A percentile compares a stretch with the other conserved stretches of the same genome.
Conservation (phyloP, 1,140 invertebrate species). For the Ectropis grisescens region DNA sequence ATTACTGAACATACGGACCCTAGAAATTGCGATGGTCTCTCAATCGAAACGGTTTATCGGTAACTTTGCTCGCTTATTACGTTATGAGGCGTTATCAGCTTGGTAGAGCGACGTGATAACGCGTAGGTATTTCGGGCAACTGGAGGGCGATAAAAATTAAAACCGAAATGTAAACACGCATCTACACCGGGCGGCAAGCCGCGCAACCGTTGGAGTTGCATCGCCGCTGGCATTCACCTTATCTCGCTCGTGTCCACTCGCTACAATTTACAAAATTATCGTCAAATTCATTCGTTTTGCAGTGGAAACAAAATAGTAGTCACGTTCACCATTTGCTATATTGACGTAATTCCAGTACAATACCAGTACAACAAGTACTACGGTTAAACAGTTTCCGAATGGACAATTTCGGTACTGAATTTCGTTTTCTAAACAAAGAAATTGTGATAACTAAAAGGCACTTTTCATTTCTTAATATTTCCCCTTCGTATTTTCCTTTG, state of each 20-base stretch:
- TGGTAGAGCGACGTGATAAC: constrained; percentile 41
- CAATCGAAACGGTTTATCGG: constrained; percentile 19
- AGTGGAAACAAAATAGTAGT: too few relatives aligned
- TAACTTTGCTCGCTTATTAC: constrained; percentile 25
- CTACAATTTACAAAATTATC: constrained; percentile 15
- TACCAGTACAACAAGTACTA: too few relatives aligned
- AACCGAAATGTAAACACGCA: constrained; percentile 33
- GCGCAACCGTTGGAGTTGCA: constrained; percentile 8
- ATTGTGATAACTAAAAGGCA: constrained; percentile 38
- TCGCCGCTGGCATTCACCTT: constrained; percentile 18
- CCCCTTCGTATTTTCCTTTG: constrained; percentile 50
- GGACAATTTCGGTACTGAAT: too few relatives aligned
- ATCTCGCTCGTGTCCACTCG: constrained; percentile 20
- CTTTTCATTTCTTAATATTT: constrained; percentile 46
- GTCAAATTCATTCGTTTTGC: too few relatives aligned
- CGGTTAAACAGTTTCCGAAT: too few relatives aligned
- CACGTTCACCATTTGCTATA: too few relatives aligned
- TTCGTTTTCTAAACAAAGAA: constrained; percentile 22
- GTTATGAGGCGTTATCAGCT: constrained; percentile 40
- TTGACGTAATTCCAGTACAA: too few relatives aligned
- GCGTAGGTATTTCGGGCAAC: constrained; percentile 37
- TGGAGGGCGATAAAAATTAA: constrained; percentile 41
- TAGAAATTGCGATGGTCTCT: too few relatives aligned
- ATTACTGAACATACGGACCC: too few relatives aligned
- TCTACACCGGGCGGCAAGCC: too few relatives aligned